A percentile compares a stretch with the other conserved stretches of the same genome.
phyloP scores from a whole-genome alignment of 2,797 vertebrate genomes.

The Enteromius anoplus region DNA sequence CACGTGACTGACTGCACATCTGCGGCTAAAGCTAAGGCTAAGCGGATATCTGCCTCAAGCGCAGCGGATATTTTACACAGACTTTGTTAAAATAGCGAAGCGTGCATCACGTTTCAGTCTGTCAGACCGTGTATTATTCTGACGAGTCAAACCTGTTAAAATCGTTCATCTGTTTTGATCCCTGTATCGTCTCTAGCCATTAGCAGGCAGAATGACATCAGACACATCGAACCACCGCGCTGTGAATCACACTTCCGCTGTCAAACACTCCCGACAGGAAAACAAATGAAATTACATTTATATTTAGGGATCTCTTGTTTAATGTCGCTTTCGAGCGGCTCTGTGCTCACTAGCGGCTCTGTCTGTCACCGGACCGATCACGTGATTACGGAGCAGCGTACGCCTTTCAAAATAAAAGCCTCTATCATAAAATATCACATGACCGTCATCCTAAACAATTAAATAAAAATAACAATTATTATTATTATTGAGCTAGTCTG shows the following conservation, averaged over 20 bases:
- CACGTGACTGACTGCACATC: neutral
- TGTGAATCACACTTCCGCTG: neutral
- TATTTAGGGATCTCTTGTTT: neutral
- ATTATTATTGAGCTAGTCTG: neutral
- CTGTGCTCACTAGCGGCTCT: neutral
- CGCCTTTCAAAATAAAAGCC: neutral
- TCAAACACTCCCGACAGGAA: neutral
- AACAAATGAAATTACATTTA: neutral
- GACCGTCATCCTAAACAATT: neutral
- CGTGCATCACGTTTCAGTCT: neutral
- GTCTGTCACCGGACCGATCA: neutral
- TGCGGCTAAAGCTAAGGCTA: slow-evolving; percentile 34
- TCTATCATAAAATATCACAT: neutral
- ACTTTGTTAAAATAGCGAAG: neutral
- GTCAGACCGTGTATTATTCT: neutral
- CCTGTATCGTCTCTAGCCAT: neutral
- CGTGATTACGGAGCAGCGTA: neutral
- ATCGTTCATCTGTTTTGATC: neutral
- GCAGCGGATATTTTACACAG: neutral
- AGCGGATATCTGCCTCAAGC: neutral
- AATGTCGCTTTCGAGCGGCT: neutral
- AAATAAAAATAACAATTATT: neutral
- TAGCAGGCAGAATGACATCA: neutral
- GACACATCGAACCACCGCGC: neutral
- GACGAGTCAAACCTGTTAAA: neutral